A percentile compares a stretch with the other conserved stretches of the same genome.
Conservation (phyloP, 2,797 vertebrate genomes). For the Pantherophis vulpinus region DNA sequence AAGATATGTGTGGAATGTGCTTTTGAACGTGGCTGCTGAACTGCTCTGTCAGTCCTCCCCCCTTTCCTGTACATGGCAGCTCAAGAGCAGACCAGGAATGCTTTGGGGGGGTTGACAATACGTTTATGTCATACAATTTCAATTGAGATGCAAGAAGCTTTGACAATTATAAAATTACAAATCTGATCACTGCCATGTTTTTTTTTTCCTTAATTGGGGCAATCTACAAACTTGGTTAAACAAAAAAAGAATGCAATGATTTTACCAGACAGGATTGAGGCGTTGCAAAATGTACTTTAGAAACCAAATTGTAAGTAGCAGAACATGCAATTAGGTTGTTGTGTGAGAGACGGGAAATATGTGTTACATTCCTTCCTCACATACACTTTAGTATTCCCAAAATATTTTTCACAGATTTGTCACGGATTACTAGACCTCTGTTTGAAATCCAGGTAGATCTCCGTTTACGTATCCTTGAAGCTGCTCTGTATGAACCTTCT, state of each 20-base stretch:
- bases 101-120: too few species aligned
- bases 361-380: background rate
- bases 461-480: rapidly evolving
- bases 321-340: background rate
- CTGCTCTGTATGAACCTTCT: background rate
- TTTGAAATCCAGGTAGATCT: background rate
- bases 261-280: background rate
- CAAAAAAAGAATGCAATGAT: background rate
- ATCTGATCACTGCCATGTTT: background rate
- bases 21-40: too few species aligned
- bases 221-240: background rate
- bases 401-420: background rate
- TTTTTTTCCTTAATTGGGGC: background rate
- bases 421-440: background rate
- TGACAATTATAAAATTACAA: background rate
- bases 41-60: too few species aligned
- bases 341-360: background rate
- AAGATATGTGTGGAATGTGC: too few species aligned
- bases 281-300: background rate
- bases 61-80: too few species aligned
- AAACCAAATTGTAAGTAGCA: background rate
- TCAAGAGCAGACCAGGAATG: too few species aligned
- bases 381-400: background rate
- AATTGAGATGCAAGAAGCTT: background rate
- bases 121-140: background rate